Base-by-base conservation (phyloP, 2,113 vertebrate genomes). In the Passer montanus region DNA sequence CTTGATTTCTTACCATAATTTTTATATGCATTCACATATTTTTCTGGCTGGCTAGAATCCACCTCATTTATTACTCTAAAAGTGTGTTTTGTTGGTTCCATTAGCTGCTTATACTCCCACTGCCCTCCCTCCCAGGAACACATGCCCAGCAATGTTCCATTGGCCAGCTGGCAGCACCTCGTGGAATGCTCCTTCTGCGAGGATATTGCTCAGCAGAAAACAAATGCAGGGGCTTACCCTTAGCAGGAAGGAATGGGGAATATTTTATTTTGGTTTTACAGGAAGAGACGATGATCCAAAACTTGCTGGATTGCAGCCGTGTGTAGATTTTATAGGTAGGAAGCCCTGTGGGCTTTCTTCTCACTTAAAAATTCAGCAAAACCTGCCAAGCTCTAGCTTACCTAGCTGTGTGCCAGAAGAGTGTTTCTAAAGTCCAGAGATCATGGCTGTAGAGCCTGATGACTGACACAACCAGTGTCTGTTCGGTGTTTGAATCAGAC, bases 381-480 rank as follows among this genome's bases (percentile, higher is more conserved):
- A 50, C 62, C 23, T 0, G 4, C 3, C 26, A 39, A 27, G 14
- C 6, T 81, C 31, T 46, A 62, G 0, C 17, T 84, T 84, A 60
- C 10, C 7, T 22, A 33, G 17, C 33, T 70, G 1, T 22, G 15
- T 50, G 28, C 43, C 23, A 28, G 26, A 46, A 80, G 24, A 46
- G 8, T 13, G 27, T 50, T 80, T 58, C 37, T 62, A 0, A 80
- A 50, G 17, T 39, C 55, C 46, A n/a, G 16, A 21, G 15, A 31
- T 11, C 0, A 0, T 13, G 41, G 10, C 10, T 90, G 56, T 70
- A 53, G 28, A 68, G 28, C 16, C 28, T 31, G 17, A 24, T 39
- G 15, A 20, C 10, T 53, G 58, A 31, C 17, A 60, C 47, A 66
- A 49, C 8, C n/a, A 30, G 20, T 20, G 35, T 0, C 2, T 31